Evolutionary conservation across 2,888 invertebrate species (phyloP).

Genomic region (Gisinianus flammeolus): DNA sequence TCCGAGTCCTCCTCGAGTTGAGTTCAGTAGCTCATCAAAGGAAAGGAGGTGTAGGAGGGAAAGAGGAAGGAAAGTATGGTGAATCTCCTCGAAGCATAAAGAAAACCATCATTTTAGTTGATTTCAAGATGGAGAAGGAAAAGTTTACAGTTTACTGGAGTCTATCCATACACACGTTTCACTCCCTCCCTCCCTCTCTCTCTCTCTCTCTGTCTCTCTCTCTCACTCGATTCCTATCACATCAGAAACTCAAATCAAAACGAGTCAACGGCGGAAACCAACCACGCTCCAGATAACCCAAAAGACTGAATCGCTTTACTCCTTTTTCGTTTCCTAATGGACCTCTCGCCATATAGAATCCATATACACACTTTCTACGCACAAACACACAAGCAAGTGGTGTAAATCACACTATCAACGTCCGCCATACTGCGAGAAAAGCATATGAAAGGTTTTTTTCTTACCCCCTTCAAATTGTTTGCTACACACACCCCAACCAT

Average conservation of each 20-base stretch:
- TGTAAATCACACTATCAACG: constrained; percentile 40
- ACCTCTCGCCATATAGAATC: constrained; percentile 5
- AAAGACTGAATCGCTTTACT: constrained; percentile 23
- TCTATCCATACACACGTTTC: background rate
- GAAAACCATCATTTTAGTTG: background rate
- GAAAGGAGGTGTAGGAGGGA: background rate
- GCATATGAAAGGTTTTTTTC: background rate
- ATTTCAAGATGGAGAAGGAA: background rate
- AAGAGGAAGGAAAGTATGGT: background rate
- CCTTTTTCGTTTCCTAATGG: constrained; percentile 31
- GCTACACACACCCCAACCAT: background rate
- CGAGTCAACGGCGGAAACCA: constrained; percentile 33
- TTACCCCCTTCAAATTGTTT: background rate
- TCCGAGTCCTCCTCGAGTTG: background rate
- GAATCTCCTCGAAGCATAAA: constrained; percentile 15
- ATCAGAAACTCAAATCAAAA: constrained; percentile 24
- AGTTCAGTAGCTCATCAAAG: background rate
- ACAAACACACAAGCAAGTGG: constrained; percentile 9
- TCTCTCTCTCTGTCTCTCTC: constrained; percentile 10
- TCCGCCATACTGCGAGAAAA: background rate
- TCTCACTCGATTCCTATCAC: constrained; percentile 20
- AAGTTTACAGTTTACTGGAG: constrained; percentile 16
- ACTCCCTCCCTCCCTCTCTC: background rate
- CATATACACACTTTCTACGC: constrained; percentile 4
- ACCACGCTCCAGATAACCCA: constrained; percentile 37